A percentile compares a stretch with the other conserved stretches of the same genome.
phyloP scores from a whole-genome alignment of 2,888 invertebrate species.

The Brachynemurus nebulosus region DNA sequence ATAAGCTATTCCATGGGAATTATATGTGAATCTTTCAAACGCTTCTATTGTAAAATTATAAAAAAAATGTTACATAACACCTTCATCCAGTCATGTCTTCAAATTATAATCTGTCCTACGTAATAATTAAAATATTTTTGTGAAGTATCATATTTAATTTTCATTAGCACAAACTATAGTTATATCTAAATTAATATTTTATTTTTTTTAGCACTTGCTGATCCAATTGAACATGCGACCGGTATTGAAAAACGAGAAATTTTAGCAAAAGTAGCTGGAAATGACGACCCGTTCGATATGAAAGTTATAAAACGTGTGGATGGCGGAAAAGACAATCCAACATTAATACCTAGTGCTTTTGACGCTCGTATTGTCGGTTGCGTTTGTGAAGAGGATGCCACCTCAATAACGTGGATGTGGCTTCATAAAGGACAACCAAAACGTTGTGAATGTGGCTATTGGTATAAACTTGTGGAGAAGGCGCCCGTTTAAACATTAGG shows the following conservation, averaged over 20 bases:
- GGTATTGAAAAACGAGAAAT: conserved; percentile 86
- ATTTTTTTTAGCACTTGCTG: conserved; percentile 75
- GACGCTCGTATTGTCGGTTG: conserved; percentile 88
- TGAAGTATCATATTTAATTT: too few species aligned
- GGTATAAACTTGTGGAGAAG: conserved; percentile 84
- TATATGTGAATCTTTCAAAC: too few species aligned
- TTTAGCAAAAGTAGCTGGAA: conserved; percentile 71
- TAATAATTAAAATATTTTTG: too few species aligned
- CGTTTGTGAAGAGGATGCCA: conserved; percentile 89
- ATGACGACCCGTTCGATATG: conserved; percentile 78
- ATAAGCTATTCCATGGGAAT: too few species aligned
- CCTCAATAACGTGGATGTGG: conserved; percentile 89
- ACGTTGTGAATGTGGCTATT: conserved; percentile 92
- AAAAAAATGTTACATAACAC: too few species aligned
- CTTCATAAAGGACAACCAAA: conserved; percentile 78
- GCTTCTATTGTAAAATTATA: too few species aligned
- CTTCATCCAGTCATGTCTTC: too few species aligned
- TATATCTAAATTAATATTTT: too few species aligned
- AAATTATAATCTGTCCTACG: too few species aligned
- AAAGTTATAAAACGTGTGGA: conserved; percentile 66
- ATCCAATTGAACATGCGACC: conserved; percentile 85
- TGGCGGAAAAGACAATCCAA: conserved; percentile 73
- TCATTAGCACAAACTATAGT: too few species aligned
- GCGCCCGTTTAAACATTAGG: conserved; percentile 43
- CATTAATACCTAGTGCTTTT: conserved; percentile 79